Evolutionary conservation across 2,113 vertebrate species (phyloP).

Genomic region (Seriola dumerili): DNA sequence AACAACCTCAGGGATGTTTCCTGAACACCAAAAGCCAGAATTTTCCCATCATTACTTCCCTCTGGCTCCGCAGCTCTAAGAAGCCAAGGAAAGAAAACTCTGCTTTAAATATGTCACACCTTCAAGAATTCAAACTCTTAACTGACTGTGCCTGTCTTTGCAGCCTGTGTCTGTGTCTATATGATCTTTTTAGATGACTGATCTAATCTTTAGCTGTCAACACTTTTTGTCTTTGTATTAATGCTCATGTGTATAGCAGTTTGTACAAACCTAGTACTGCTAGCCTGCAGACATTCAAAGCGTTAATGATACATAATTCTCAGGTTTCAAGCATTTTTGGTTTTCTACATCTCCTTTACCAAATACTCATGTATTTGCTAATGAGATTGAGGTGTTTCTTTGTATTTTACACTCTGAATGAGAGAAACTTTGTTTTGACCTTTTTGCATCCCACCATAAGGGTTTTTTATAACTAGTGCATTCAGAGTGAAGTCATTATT

Average conservation of each 20-base stretch:
- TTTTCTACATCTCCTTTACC: neutral
- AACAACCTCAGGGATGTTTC: conserved; percentile 66
- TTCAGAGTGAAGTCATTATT: conserved; percentile 56
- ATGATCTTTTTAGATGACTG: conserved; percentile 25
- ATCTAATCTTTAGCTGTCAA: conserved; percentile 20
- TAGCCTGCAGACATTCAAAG: conserved; percentile 3
- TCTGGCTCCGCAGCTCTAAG: conserved; percentile 41
- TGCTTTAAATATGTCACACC: conserved; percentile 51
- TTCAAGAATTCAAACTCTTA: conserved; percentile 54
- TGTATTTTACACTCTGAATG: neutral
- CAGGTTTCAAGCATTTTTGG: neutral
- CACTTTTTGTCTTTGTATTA: conserved; percentile 6
- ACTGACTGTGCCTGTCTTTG: conserved; percentile 23
- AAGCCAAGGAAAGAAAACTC: conserved; percentile 39
- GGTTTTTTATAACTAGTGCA: conserved; percentile 42
- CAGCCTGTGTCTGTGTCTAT: conserved; percentile 14
- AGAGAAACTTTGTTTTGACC: conserved; percentile 45
- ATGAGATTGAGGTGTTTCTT: conserved; percentile 9
- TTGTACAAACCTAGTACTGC: neutral
- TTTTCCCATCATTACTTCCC: conserved; percentile 46
- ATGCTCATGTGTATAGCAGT: neutral
- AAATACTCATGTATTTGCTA: conserved; percentile 1
- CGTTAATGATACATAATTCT: neutral
- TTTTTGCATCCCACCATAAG: conserved; percentile 38
- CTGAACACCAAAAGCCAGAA: conserved; percentile 43